phyloP scores from a whole-genome alignment of 2,113 vertebrate species.

The Alligator sinensis region DNA sequence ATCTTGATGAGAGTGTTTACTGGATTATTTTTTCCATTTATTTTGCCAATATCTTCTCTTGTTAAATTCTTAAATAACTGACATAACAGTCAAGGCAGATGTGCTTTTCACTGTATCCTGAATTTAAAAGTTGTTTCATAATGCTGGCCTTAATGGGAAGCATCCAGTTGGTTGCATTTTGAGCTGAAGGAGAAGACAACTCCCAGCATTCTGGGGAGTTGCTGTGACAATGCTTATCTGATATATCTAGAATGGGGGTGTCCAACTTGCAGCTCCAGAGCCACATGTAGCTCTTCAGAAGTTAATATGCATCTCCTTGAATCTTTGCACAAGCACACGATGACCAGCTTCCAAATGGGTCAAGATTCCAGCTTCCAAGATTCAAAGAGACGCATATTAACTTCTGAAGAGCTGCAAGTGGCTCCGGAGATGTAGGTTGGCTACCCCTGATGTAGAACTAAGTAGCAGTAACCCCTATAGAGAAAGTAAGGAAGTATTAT shows the following conservation, averaged over 20 bases:
- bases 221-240: neutral
- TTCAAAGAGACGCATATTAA: too few relatives aligned
- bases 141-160: rapidly evolving
- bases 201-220: neutral
- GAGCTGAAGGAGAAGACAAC: neutral
- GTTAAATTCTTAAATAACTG: neutral
- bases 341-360: too few relatives aligned
- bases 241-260: neutral
- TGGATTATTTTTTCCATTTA: neutral
- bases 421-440: too few relatives aligned
- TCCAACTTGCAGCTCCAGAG: too few relatives aligned
- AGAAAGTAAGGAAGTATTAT: neutral
- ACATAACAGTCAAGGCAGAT: rapidly evolving
- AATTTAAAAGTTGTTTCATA: neutral
- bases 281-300: too few relatives aligned
- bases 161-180: rapidly evolving
- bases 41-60: neutral
- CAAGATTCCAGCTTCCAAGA: too few relatives aligned
- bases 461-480: neutral
- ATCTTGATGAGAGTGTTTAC: neutral
- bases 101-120: neutral
- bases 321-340: too few relatives aligned
- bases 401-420: too few relatives aligned
- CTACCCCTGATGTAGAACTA: neutral
- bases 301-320: too few relatives aligned